phyloP scores from a whole-genome alignment of 2,888 invertebrate species.

The Cyclophora albipunctata region DNA sequence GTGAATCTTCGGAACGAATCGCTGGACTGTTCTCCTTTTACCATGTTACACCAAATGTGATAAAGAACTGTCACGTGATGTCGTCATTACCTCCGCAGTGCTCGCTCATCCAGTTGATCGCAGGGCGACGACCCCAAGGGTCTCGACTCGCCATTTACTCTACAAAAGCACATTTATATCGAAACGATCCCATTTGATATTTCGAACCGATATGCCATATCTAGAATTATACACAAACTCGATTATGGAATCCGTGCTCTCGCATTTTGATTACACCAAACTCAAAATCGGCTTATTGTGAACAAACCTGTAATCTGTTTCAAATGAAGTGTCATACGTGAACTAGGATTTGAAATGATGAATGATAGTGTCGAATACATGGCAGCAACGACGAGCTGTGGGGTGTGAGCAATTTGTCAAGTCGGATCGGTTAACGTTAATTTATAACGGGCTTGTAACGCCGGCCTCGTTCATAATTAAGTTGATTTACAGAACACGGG shows the following conservation, averaged over 20 bases:
- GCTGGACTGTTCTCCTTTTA: too few species aligned
- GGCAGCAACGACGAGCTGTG: conserved; percentile 4
- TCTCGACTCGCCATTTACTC: conserved; percentile 4
- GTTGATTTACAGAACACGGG: neutral
- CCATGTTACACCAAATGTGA: too few species aligned
- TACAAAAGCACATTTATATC: conserved; percentile 1
- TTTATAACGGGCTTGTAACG: neutral
- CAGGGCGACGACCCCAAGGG: conserved; percentile 4
- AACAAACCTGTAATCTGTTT: neutral
- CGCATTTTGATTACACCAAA: neutral
- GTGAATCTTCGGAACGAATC: too few species aligned
- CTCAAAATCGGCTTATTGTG: neutral
- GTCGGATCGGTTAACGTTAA: neutral
- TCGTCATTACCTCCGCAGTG: too few species aligned
- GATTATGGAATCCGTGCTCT: conserved; percentile 3
- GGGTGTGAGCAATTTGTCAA: conserved; percentile 8
- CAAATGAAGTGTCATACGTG: too few species aligned
- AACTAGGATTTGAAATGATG: conserved; percentile 1
- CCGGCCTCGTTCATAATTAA: neutral
- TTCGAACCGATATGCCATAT: conserved; percentile 3
- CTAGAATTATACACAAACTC: conserved; percentile 5
- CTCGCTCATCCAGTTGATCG: conserved; percentile 1
- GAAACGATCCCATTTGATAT: conserved; percentile 3
- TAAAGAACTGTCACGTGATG: too few species aligned
- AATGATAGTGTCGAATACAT: conserved; percentile 11